Evolutionary conservation across 2,113 vertebrate species (phyloP).

Genomic region (Okapia johnstoni): DNA sequence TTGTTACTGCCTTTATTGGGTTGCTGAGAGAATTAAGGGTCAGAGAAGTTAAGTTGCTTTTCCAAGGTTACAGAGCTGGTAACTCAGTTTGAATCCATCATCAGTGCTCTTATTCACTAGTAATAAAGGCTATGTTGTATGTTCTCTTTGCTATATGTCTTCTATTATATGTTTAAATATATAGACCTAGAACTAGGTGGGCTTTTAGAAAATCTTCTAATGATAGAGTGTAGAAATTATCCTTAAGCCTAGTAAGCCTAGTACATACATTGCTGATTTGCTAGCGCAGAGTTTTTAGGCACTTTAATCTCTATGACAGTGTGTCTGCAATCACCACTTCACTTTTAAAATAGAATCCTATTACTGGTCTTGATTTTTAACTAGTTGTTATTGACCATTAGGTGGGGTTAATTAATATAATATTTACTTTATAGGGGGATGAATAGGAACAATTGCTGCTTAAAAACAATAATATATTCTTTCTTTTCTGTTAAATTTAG

Average conservation of each 20-base stretch:
- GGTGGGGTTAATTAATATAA: slow-evolving; percentile 13
- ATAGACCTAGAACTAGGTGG: background rate
- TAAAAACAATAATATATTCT: slow-evolving; percentile 6
- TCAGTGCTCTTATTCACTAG: background rate
- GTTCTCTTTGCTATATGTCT: background rate
- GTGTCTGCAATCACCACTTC: slow-evolving; percentile 3
- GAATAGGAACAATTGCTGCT: background rate
- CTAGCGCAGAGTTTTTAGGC: background rate
- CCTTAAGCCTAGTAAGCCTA: slow-evolving; percentile 10
- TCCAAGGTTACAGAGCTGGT: background rate
- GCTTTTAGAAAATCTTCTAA: slow-evolving; percentile 14
- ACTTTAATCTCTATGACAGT: slow-evolving; percentile 26
- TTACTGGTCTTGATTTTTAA: slow-evolving; percentile 46
- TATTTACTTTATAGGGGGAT: slow-evolving; percentile 30
- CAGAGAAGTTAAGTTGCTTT: background rate
- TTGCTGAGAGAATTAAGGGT: slow-evolving; percentile 2
- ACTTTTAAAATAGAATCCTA: slow-evolving; percentile 35
- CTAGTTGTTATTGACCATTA: slow-evolving; percentile 20
- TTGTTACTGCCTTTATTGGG: background rate
- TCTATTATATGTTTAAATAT: slow-evolving; percentile 15
- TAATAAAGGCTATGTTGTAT: background rate
- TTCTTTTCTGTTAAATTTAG: background rate
- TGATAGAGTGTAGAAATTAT: slow-evolving; percentile 26
- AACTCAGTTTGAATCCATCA: background rate
- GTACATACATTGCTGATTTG: slow-evolving; percentile 16